Conservation (phyloP, 2,797 vertebrate species). For the Kryptolebias ocellatus region DNA sequence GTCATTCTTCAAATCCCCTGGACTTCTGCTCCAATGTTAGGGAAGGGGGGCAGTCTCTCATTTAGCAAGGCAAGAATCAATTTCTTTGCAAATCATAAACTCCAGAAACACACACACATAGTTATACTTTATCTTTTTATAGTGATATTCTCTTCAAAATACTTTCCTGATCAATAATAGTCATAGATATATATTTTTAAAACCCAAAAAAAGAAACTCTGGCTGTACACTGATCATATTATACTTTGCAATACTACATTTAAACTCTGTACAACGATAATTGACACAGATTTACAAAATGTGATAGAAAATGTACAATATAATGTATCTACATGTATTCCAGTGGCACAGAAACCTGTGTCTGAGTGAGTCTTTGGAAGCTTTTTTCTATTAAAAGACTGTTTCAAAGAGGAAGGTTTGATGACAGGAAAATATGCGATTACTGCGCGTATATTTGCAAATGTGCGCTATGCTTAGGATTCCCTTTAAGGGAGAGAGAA, state of each 20-base stretch:
- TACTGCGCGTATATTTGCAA: constrained; percentile 33
- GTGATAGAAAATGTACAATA: constrained; percentile 78
- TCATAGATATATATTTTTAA: constrained; percentile 23
- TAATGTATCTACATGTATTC: constrained; percentile 49
- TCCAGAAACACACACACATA: constrained; percentile 41
- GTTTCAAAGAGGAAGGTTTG: constrained; percentile 40
- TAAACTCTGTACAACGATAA: constrained; percentile 68
- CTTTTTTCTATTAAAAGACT: constrained; percentile 58
- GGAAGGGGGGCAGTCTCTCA: constrained; percentile 11
- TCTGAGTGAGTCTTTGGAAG: constrained; percentile 74
- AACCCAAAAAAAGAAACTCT: constrained; percentile 16
- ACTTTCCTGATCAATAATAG: constrained; percentile 25
- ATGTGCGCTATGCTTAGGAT: constrained; percentile 28
- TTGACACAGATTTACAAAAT: constrained; percentile 72
- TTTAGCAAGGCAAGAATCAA: constrained; percentile 26
- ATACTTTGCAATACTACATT: constrained; percentile 61
- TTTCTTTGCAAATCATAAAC: constrained; percentile 30
- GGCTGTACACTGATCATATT: constrained; percentile 64
- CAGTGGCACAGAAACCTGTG: constrained; percentile 36
- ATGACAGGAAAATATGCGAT: constrained; percentile 29
- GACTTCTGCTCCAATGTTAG: constrained; percentile 22
- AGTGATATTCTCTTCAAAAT: constrained; percentile 34
- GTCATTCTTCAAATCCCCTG: constrained; percentile 35
- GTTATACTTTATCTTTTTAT: constrained; percentile 20
- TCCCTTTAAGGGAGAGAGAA: constrained; percentile 20